These are phyloP conservation scores for Trachelus tabidus DNA, from an alignment of 2,888 invertebrate species.

Conservation along the genomic window DNA sequence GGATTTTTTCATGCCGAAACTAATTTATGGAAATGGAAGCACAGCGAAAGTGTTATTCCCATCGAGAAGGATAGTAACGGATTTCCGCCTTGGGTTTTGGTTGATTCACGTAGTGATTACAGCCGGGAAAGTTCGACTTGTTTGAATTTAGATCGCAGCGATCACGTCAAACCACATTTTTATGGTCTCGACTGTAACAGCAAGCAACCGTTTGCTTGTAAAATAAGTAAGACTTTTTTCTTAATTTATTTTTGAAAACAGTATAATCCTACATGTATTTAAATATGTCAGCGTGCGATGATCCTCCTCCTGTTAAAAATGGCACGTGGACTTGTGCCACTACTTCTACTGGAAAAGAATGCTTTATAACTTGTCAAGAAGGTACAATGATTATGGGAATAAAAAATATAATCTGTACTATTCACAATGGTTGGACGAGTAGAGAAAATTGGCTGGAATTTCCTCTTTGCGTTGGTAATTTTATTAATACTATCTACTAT, in stretches of 20 bases:
- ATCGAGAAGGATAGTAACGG: slow-evolving; percentile 35
- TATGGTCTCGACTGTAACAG: slow-evolving; percentile 70
- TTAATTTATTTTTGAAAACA: background rate
- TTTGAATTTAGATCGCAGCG: slow-evolving; percentile 68
- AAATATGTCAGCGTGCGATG: slow-evolving; percentile 30
- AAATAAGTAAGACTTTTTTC: slow-evolving; percentile 32
- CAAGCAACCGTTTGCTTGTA: slow-evolving; percentile 68
- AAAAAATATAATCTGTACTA: slow-evolving; percentile 34
- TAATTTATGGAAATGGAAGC: slow-evolving; percentile 40
- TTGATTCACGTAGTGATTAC: slow-evolving; percentile 61
- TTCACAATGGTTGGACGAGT: slow-evolving; percentile 29
- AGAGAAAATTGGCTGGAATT: slow-evolving; percentile 42
- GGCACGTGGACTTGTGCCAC: slow-evolving; percentile 42
- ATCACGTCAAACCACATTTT: slow-evolving; percentile 67
- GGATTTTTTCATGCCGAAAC: slow-evolving; percentile 28
- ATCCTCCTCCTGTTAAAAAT: slow-evolving; percentile 36
- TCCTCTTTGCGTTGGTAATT: slow-evolving; percentile 41
- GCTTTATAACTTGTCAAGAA: slow-evolving; percentile 32
- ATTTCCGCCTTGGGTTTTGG: slow-evolving; percentile 67
- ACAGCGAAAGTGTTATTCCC: slow-evolving; percentile 31
- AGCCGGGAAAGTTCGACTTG: slow-evolving; percentile 66
- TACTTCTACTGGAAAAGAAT: slow-evolving; percentile 26
- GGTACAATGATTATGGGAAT: slow-evolving; percentile 39
- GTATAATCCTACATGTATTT: background rate
- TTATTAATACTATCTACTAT: no score